phyloP scores from a whole-genome alignment of 2,797 vertebrate genomes.

The Malacoraja senta region DNA sequence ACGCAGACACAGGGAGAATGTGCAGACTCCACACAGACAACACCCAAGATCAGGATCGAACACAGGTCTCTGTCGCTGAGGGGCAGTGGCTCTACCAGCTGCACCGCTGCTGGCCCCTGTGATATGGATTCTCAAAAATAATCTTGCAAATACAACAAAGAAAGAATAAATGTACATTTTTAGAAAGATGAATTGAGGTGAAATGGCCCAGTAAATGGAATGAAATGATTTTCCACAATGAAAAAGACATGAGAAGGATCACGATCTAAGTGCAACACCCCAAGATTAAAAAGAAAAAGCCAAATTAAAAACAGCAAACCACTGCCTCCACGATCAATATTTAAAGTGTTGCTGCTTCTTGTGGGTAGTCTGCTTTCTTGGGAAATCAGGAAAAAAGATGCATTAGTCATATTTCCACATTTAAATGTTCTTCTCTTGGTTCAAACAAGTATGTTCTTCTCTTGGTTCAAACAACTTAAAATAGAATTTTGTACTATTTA shows the following conservation, averaged over 20 bases:
- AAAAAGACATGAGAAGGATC: neutral
- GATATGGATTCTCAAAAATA: no score
- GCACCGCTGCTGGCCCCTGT: no score
- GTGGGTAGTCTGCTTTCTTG: neutral
- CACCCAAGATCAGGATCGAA: no score
- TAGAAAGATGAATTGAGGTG: neutral
- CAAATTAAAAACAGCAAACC: neutral
- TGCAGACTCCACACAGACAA: no score
- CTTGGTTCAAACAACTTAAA: neutral
- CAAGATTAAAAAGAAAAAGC: neutral
- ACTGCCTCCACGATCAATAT: neutral
- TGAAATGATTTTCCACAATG: neutral
- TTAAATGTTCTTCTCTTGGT: neutral
- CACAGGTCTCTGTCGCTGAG: no score
- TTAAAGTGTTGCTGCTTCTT: neutral
- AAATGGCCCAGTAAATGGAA: neutral
- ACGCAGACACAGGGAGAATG: no score
- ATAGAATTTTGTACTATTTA: neutral
- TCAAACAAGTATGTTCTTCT: neutral
- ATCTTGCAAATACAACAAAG: neutral
- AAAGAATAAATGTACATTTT: neutral
- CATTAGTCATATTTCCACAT: neutral
- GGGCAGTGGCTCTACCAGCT: no score
- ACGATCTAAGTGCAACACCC: neutral
- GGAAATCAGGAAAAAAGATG: neutral